Conservation (phyloP, 2,797 vertebrate species). For the Babyrousa celebensis region DNA sequence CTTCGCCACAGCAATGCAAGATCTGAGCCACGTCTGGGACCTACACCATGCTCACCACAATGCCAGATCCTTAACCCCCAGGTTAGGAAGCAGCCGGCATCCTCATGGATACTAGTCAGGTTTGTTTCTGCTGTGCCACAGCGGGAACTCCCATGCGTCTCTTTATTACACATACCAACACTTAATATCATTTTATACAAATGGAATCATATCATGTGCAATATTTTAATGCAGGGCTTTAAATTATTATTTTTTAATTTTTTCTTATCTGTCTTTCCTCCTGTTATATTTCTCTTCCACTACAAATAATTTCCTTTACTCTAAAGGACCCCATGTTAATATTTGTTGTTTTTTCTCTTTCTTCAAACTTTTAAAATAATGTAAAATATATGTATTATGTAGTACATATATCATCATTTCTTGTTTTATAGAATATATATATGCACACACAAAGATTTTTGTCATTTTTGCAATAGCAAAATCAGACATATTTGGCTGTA, state of each 20-base stretch:
- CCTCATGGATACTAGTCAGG: too few species aligned
- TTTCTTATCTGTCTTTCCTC: not conserved
- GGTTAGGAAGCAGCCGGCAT: too few species aligned
- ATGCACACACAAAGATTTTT: conserved; percentile 6
- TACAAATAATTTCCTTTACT: not conserved
- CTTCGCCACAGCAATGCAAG: too few species aligned
- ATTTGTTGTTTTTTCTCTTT: conserved; percentile 52
- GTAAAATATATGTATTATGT: not conserved
- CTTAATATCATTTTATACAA: not conserved
- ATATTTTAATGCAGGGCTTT: conserved; percentile 22
- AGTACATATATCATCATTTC: not conserved
- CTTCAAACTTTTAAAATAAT: conserved; percentile 15
- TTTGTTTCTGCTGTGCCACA: too few species aligned
- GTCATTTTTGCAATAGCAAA: not conserved
- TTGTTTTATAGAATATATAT: not conserved
- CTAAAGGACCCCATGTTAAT: not conserved
- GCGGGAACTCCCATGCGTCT: not conserved
- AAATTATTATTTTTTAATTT: not conserved
- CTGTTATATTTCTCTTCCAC: conserved; percentile 8
- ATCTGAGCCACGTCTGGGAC: too few species aligned
- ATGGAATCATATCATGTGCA: not conserved
- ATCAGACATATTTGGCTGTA: not conserved
- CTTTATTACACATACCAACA: not conserved
- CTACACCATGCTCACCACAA: too few species aligned
- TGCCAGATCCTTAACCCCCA: too few species aligned